A percentile compares a stretch with the other conserved stretches of the same genome.
Evolutionary conservation across 64 coral and sea anemone species (phyloP).

Genomic region (Montipora foliosa): DNA sequence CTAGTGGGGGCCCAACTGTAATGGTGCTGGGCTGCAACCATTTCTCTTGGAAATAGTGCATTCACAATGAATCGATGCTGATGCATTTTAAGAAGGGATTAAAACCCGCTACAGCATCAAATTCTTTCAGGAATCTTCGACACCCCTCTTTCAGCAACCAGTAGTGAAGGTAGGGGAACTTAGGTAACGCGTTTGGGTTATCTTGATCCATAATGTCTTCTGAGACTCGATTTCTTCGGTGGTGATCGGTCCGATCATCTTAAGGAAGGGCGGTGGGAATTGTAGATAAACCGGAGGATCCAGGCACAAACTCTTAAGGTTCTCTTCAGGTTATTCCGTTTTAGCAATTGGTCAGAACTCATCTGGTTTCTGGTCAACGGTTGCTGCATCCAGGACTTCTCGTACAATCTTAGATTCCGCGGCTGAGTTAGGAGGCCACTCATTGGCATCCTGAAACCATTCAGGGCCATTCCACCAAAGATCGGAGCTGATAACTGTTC

Average conservation of each 20-base stretch:
- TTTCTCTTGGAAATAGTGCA: not conserved
- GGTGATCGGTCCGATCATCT: not conserved
- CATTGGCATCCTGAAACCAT: not conserved
- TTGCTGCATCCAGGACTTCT: not conserved
- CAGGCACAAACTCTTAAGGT: constrained; percentile 10
- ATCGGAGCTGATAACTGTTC: not conserved
- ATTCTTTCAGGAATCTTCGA: constrained; percentile 15
- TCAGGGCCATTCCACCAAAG: constrained; percentile 9
- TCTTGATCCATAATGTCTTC: not conserved
- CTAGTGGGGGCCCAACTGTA: too few species aligned
- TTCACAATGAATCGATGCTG: constrained; percentile 7
- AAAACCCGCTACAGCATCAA: not conserved
- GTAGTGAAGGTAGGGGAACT: not conserved
- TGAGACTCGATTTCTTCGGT: not conserved
- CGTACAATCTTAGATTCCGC: not conserved
- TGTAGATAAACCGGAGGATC: not conserved
- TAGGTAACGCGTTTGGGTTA: not conserved
- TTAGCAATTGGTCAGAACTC: not conserved
- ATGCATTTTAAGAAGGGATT: not conserved
- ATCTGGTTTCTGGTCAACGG: not conserved
- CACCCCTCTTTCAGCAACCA: constrained; percentile 37
- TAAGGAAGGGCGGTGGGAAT: not conserved
- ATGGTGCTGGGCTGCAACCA: too few species aligned
- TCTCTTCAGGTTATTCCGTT: not conserved
- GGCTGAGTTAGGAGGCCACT: not conserved